Evolutionary conservation across 2,797 vertebrate genomes (phyloP), one percentile per base, ranked within the genome.

Genomic region (Chiroxiphia lanceolata): DNA sequence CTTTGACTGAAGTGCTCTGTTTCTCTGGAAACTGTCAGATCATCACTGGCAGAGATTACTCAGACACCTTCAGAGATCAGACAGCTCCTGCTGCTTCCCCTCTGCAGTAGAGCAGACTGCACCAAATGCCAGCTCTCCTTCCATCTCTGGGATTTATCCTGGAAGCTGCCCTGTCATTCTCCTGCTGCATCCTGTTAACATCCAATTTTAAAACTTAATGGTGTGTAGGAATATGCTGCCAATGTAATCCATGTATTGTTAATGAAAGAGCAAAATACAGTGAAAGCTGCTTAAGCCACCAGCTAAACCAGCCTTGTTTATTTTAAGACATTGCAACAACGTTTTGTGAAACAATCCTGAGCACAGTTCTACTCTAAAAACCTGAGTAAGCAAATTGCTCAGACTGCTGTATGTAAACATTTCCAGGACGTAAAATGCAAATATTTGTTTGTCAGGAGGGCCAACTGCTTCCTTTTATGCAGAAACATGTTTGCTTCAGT

Each of bases 11-110:
- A 84, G 63, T 68, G 63, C 79, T 95, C 53, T 50, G 25, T 77
- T 93, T 89, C 89, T 93, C 74, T 90, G 87, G 84, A 94, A 96
- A 77, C 85, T 88, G 90, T 89, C 89, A 91, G 10, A 50, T 94
- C 79, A 56, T 88, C 59, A 15, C 50, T 36, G 15, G 50, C 85
- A 93, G 67, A 50, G 51, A 70, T 94, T 88, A 79, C 51, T 91
- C 71, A 77, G 50, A 42, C 72, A 71, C 61, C 57, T 93, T 68
- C 21, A n/a, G 83, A 60, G 93, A 78, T 50, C 61, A 88, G 57
- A 7, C 54, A 86, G 80, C 76, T 86, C 1, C 57, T 59, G 72
- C 79, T 92, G 87, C 82, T 89, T 81, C 70, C 63, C 20, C 63
- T 7, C 47, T 3, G 33, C 72, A 54, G 8, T 1, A 45, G 71